Evolutionary conservation across 2,888 invertebrate species (phyloP).

Genomic region (Carpatolechia fugitivella): DNA sequence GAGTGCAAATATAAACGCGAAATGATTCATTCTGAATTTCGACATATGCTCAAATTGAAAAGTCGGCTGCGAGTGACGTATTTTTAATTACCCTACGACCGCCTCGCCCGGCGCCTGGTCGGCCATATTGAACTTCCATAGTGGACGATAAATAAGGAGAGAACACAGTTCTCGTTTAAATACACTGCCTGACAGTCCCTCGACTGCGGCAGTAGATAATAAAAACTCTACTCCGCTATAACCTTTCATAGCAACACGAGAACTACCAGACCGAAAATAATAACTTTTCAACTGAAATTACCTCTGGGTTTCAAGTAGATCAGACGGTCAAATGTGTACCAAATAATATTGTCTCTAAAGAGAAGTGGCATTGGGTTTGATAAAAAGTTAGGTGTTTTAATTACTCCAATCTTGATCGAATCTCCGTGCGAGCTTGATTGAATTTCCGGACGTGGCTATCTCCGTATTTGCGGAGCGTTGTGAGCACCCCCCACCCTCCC

Average conservation of each 20-base stretch:
- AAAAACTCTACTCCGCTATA: constrained; percentile 11
- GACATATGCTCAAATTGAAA: constrained; percentile 75
- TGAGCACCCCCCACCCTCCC: constrained; percentile 41
- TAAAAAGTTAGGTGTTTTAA: constrained; percentile 70
- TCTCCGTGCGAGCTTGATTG: constrained; percentile 73
- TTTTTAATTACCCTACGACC: constrained; percentile 76
- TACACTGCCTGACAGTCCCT: constrained; percentile 5
- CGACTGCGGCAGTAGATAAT: constrained; percentile 10
- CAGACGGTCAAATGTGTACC: neutral
- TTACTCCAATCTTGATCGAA: constrained; percentile 74
- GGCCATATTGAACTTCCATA: constrained; percentile 68
- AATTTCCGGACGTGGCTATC: constrained; percentile 71
- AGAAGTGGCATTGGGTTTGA: constrained; percentile 36
- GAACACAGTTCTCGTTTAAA: constrained; percentile 16
- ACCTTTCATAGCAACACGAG: constrained; percentile 1
- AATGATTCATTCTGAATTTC: constrained; percentile 75
- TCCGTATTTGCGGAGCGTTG: constrained; percentile 68
- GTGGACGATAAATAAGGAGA: constrained; percentile 51
- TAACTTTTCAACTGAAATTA: constrained; percentile 10
- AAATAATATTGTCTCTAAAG: neutral
- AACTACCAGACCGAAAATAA: constrained; percentile 6
- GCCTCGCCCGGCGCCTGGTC: constrained; percentile 43
- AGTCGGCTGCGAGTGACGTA: constrained; percentile 75
- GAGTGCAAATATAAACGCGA: constrained; percentile 67
- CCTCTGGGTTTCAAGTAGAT: neutral